phyloP scores from a whole-genome alignment of 1,140 invertebrate genomes.

The Cherax quadricarinatus region DNA sequence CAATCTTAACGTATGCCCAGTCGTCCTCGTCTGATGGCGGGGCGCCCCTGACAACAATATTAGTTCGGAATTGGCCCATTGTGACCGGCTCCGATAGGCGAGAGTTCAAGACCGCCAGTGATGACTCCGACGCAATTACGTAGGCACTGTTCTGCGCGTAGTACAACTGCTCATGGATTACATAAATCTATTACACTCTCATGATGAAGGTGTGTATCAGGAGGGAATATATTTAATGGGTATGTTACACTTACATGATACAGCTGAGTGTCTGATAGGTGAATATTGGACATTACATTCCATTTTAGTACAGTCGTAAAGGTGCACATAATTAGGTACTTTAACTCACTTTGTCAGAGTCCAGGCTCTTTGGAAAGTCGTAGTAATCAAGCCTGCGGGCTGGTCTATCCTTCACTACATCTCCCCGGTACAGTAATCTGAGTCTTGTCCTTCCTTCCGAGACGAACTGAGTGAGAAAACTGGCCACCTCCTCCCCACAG shows the following conservation, averaged over 20 bases:
- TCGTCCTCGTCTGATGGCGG: constrained; percentile 45
- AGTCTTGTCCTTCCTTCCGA: background rate
- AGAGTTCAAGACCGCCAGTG: constrained; percentile 19
- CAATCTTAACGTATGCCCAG: constrained; percentile 44
- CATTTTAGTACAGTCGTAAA: too few species aligned
- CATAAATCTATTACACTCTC: too few species aligned
- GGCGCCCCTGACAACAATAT: background rate
- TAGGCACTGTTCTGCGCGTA: constrained; percentile 23
- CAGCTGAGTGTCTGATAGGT: too few species aligned
- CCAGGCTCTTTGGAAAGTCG: background rate
- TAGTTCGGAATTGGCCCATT: background rate
- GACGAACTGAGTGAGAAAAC: constrained; percentile 10
- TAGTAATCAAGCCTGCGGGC: background rate
- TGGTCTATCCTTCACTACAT: background rate
- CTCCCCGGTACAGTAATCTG: constrained; percentile 18
- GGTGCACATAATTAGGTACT: too few species aligned
- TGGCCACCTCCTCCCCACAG: constrained; percentile 36
- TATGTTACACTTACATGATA: too few species aligned
- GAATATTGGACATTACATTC: too few species aligned
- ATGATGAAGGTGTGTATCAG: too few species aligned
- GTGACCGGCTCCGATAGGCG: constrained; percentile 3
- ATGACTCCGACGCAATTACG: background rate
- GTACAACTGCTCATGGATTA: background rate
- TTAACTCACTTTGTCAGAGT: constrained; percentile 16
- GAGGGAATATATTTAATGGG: too few species aligned